Evolutionary conservation across 2,888 invertebrate species (phyloP), one percentile per base, ranked within the genome.

Genomic region (Troides helena): DNA sequence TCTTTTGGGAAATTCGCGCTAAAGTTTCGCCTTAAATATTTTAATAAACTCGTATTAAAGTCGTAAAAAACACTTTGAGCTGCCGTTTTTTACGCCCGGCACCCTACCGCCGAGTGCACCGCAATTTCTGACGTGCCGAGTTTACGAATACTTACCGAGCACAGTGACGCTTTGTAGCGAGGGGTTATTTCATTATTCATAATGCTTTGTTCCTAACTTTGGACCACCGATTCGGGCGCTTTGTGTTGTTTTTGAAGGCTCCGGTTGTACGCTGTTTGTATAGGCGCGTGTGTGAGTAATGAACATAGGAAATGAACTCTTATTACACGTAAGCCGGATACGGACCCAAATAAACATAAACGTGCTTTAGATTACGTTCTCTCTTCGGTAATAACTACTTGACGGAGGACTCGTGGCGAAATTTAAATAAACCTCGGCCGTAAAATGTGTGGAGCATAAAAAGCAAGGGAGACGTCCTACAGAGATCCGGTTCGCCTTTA

Each of bases 41-140:
- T 90, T 90, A 92, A 92, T 92, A 90, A 92, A 92, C 88, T 86
- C 85, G 88, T 90, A 90, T 91, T 90, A 89, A 85, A 88, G 87
- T 85, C 87, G 90, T 90, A 91, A 91, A 90, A 92, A 92, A 91
- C 91, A 90, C 88, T 92, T 92, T 89, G 86, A 82, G 80, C 81
- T 79, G 79, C 81, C 86, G 85, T 89, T 90, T 89, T 90, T 90
- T 86, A 80, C 78, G 74, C 67, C 78, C 79, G 82, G 80, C 85
- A 83, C 87, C 88, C 84, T 79, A 81, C 82, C 75, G 76, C 74
- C 73, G 73, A 76, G 77, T 78, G 77, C 67, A 76, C 80, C 81
- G 76, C 81, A 82, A 81, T 79, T 81, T 81, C 77, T 75, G 76
- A 76, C 66, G 66, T 66, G 70, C 59, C 66, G 53, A 64, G 69